A percentile compares a stretch with the other conserved stretches of the same genome.
These are phyloP conservation scores for Dryobates pubescens DNA, from an alignment of 2,797 vertebrate species.

Conservation along the genomic window DNA sequence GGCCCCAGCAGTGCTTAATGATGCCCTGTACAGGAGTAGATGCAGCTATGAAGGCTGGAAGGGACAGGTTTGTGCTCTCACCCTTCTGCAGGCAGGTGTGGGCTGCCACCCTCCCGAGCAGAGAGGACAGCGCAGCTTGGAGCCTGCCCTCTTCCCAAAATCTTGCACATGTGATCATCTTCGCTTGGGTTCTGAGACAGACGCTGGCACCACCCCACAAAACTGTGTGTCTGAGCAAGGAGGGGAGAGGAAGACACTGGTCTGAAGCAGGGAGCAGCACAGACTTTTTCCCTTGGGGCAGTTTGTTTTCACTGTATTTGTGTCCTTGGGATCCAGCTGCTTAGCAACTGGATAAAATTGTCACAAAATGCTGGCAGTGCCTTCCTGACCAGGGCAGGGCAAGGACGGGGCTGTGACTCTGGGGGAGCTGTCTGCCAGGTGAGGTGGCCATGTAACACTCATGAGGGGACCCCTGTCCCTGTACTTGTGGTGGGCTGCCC, in stretches of 20 bases:
- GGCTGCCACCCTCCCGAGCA: rapidly evolving
- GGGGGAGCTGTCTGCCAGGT: neutral
- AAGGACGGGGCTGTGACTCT: neutral
- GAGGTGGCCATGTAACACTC: rapidly evolving
- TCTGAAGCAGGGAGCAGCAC: neutral
- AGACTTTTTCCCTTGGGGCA: neutral
- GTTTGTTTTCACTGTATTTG: conserved; percentile 19
- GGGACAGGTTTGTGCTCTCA: neutral
- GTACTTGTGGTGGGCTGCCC: neutral
- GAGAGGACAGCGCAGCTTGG: neutral
- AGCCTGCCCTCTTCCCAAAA: neutral
- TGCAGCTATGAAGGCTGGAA: neutral
- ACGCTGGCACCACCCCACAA: rapidly evolving
- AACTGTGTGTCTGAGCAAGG: rapidly evolving
- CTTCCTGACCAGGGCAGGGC: neutral
- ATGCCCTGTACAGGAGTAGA: neutral
- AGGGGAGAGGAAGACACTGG: neutral
- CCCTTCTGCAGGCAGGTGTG: rapidly evolving
- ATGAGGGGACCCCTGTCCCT: neutral
- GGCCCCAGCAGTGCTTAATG: neutral
- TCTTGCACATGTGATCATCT: neutral
- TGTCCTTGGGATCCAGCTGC: conserved; percentile 24
- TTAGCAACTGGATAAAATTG: conserved; percentile 57
- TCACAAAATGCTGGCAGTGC: conserved; percentile 11
- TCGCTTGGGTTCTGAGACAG: neutral